phyloP scores from a whole-genome alignment of 1,140 invertebrate species.

The Rhopalosiphum maidis region DNA sequence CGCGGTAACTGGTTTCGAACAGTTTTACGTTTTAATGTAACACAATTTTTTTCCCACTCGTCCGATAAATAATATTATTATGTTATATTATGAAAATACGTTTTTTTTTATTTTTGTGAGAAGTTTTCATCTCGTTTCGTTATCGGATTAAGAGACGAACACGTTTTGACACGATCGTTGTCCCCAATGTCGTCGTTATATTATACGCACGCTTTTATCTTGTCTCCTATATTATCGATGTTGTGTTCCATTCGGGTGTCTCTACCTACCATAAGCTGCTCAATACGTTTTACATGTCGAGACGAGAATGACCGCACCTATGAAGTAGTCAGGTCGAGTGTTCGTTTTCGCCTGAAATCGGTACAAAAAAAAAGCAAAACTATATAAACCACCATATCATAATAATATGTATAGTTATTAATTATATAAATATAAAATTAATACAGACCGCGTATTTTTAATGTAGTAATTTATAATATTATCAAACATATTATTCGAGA shows the following conservation, averaged over 20 bases:
- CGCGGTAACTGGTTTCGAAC: neutral
- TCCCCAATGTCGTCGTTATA: neutral
- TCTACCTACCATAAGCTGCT: neutral
- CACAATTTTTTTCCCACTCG: neutral
- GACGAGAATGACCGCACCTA: neutral
- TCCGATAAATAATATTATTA: constrained; percentile 17
- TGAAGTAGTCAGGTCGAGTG: neutral
- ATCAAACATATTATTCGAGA: neutral
- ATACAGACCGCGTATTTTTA: neutral
- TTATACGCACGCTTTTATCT: neutral
- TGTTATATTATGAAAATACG: constrained; percentile 17
- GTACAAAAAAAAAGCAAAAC: neutral
- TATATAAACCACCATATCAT: neutral
- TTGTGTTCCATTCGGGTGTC: neutral
- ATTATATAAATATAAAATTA: neutral
- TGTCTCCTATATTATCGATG: neutral
- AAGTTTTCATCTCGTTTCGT: neutral
- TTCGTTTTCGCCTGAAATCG: neutral
- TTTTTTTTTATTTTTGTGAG: neutral
- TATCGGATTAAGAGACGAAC: constrained; percentile 8
- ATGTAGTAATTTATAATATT: neutral
- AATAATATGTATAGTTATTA: too few species aligned
- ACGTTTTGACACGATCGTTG: constrained; percentile 1
- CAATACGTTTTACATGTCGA: neutral
- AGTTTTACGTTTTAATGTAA: constrained; percentile 17